phyloP scores from a whole-genome alignment of 2,113 vertebrate genomes.

The Megaptera novaeangliae region DNA sequence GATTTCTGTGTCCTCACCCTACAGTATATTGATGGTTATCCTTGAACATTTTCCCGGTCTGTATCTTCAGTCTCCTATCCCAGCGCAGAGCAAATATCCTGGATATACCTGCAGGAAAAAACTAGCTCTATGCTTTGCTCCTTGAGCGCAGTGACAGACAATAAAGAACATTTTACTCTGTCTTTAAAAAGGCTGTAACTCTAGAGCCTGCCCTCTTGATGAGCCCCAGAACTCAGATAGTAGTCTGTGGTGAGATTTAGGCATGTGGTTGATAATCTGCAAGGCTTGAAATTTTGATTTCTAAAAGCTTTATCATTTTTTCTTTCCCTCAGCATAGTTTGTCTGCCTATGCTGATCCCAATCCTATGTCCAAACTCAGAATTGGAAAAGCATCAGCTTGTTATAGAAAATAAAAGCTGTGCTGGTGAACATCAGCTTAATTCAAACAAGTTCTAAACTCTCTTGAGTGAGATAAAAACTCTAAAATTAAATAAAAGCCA shows the following conservation, averaged over 20 bases:
- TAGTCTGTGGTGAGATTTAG: background rate
- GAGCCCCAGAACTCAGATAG: background rate
- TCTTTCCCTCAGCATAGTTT: background rate
- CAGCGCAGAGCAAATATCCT: background rate
- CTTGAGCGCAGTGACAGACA: background rate
- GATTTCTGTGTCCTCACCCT: background rate
- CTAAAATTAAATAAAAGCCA: background rate
- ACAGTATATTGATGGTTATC: background rate
- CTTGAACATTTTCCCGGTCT: background rate
- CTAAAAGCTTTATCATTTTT: background rate
- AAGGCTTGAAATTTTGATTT: background rate
- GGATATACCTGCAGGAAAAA: background rate
- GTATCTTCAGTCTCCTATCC: too few relatives aligned
- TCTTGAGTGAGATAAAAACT: background rate
- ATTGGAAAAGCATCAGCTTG: background rate
- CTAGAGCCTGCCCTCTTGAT: background rate
- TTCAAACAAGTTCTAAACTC: background rate
- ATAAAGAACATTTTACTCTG: background rate
- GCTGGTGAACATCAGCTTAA: background rate
- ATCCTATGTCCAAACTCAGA: background rate
- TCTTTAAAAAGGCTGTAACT: background rate
- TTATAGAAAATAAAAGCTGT: background rate
- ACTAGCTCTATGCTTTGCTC: background rate
- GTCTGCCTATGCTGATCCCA: background rate
- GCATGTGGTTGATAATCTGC: background rate